These are phyloP conservation scores for Schizopygopsis malacanthus DNA, from an alignment of 2,797 vertebrate genomes.

Conservation along the genomic window DNA sequence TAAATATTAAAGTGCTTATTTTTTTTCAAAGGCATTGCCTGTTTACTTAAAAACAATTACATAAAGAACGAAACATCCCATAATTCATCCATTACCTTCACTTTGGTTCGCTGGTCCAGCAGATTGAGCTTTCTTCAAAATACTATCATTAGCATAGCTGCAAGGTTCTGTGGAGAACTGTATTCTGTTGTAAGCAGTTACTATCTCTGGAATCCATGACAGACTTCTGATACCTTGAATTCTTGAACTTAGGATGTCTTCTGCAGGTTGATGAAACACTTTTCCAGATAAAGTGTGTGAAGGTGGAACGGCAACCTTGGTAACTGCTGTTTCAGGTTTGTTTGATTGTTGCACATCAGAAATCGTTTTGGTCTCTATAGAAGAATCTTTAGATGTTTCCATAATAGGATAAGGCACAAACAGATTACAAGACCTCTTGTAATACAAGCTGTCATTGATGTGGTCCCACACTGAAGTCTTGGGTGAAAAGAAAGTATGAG, in stretches of 20 bases:
- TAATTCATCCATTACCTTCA: constrained; percentile 46
- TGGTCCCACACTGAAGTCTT: constrained; percentile 67
- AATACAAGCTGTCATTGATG: constrained; percentile 57
- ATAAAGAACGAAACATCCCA: constrained; percentile 6
- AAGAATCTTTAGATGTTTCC: constrained; percentile 17
- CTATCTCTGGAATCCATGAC: constrained; percentile 35
- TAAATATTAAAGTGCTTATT: not conserved
- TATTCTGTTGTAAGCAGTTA: constrained; percentile 25
- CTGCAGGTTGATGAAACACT: not conserved
- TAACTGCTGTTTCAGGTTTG: constrained; percentile 12
- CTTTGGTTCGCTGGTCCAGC: not conserved
- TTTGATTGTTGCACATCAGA: constrained; percentile 2
- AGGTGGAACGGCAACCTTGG: not conserved
- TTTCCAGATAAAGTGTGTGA: constrained; percentile 9
- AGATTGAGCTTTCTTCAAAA: constrained; percentile 13
- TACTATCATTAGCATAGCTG: constrained; percentile 18
- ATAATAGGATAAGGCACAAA: constrained; percentile 14
- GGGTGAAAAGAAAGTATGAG: constrained; percentile 19
- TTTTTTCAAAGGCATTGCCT: not conserved
- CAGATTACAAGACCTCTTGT: constrained; percentile 23
- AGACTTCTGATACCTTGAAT: not conserved
- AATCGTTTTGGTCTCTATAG: constrained; percentile 25
- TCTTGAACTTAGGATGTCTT: constrained; percentile 23
- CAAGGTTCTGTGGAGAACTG: constrained; percentile 10
- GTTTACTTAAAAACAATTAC: not conserved